phyloP scores from a whole-genome alignment of 2,113 vertebrate species.

The Neolamprologus variostigma region DNA sequence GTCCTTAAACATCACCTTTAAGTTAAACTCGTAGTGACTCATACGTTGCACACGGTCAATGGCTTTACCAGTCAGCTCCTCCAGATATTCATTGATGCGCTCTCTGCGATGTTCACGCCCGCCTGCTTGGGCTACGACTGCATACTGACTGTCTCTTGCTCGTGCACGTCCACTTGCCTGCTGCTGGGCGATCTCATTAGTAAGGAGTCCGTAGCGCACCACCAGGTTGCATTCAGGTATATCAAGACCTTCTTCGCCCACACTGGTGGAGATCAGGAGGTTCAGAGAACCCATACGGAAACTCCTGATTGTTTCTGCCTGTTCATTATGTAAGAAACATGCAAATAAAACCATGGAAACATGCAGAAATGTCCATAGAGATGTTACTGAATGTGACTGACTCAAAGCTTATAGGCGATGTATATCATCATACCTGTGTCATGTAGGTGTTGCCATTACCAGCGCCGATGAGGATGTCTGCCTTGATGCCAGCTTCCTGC shows the following conservation, averaged over 20 bases:
- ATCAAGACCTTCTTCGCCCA: slow-evolving; percentile 90
- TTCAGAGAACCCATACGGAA: slow-evolving; percentile 78
- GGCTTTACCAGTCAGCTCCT: slow-evolving; percentile 73
- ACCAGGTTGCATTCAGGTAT: slow-evolving; percentile 85
- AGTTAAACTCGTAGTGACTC: slow-evolving; percentile 54
- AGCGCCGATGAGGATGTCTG: slow-evolving; percentile 73
- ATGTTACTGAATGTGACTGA: too few species aligned
- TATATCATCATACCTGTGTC: too few species aligned
- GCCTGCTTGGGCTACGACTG: slow-evolving; percentile 73
- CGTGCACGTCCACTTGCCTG: slow-evolving; percentile 87
- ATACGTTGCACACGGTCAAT: slow-evolving; percentile 76
- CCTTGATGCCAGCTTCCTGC: slow-evolving; percentile 52
- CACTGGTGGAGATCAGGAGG: slow-evolving; percentile 88
- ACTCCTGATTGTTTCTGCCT: slow-evolving; percentile 72
- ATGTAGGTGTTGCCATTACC: slow-evolving; percentile 63
- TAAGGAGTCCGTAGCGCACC: slow-evolving; percentile 89
- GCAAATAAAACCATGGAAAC: too few species aligned
- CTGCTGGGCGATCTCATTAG: slow-evolving; percentile 90
- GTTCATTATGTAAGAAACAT: slow-evolving; percentile 57
- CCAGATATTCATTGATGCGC: slow-evolving; percentile 74
- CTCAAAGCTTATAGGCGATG: accelerated
- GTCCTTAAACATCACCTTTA: slow-evolving; percentile 12
- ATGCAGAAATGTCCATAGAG: too few species aligned
- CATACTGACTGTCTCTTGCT: slow-evolving; percentile 78
- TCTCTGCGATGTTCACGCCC: slow-evolving; percentile 78